Evolutionary conservation across 2,113 vertebrate genomes (phyloP).

Genomic region (Aythya baeri): DNA sequence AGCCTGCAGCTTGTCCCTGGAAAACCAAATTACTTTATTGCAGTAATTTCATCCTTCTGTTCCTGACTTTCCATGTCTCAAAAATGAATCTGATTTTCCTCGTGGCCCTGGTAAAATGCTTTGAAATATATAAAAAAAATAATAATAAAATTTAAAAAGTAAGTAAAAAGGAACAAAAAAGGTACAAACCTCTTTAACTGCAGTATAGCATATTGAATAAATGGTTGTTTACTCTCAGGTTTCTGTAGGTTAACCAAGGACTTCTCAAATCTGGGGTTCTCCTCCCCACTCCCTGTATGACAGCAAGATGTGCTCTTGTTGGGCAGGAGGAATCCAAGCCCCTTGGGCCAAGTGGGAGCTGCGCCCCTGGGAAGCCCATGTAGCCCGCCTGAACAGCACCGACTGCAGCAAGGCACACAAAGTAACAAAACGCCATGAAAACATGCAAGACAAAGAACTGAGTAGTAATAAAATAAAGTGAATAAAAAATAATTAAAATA

Average conservation of each 20-base stretch:
- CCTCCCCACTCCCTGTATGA: background rate
- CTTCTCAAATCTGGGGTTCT: background rate
- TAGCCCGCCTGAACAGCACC: accelerated
- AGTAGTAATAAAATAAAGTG: too few relatives aligned
- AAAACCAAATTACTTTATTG: background rate
- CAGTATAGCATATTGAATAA: background rate
- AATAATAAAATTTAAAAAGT: background rate
- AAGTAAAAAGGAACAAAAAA: background rate
- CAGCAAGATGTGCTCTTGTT: background rate
- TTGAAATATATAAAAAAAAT: background rate
- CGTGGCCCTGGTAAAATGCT: background rate
- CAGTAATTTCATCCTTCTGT: background rate
- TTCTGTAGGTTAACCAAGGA: background rate
- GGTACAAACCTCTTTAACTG: background rate
- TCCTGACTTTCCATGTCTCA: background rate
- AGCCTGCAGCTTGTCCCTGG: background rate
- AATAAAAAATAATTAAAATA: background rate
- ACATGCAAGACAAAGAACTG: background rate
- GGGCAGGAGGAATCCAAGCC: background rate
- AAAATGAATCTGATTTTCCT: background rate
- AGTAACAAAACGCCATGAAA: accelerated
- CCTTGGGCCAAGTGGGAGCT: background rate
- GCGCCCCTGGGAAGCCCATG: background rate
- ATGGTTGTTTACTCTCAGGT: background rate
- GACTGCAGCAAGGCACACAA: background rate